Evolutionary conservation across 1,140 invertebrate species (phyloP).

Genomic region (Brachionus angularis): DNA sequence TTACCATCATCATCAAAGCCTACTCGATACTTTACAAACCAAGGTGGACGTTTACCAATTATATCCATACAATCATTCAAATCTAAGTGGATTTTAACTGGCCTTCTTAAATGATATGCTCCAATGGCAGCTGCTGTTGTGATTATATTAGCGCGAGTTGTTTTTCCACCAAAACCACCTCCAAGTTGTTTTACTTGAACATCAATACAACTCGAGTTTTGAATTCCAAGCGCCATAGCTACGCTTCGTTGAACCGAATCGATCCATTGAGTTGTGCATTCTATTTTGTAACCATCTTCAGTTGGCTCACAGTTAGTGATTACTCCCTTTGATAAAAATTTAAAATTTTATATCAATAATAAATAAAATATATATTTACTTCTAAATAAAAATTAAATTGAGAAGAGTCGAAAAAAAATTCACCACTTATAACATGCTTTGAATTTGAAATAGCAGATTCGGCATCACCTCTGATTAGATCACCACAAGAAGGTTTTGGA

Average conservation of each 20-base stretch:
- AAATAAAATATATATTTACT: no score
- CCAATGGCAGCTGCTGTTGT: slow-evolving; percentile 61
- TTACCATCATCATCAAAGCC: slow-evolving; percentile 40
- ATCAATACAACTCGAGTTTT: slow-evolving; percentile 66
- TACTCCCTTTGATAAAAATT: no score
- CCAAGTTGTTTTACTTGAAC: slow-evolving; percentile 76
- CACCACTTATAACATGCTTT: slow-evolving; percentile 64
- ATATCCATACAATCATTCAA: slow-evolving; percentile 89
- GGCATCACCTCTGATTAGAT: slow-evolving; percentile 19
- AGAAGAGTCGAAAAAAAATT: slow-evolving; percentile 72
- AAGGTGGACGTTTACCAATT: slow-evolving; percentile 80
- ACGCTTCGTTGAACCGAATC: slow-evolving; percentile 68
- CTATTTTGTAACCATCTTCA: slow-evolving; percentile 72
- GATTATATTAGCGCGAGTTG: slow-evolving; percentile 66
- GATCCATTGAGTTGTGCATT: slow-evolving; percentile 76
- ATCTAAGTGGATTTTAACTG: slow-evolving; percentile 77
- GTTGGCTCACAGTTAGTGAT: slow-evolving; percentile 66
- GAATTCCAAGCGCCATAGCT: slow-evolving; percentile 66
- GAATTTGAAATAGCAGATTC: slow-evolving; percentile 41
- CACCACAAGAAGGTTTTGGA: slow-evolving; percentile 50
- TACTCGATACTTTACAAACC: slow-evolving; percentile 75
- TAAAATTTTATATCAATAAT: no score
- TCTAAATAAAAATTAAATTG: slow-evolving; percentile 96
- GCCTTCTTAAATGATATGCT: slow-evolving; percentile 49
- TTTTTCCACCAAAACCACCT: slow-evolving; percentile 93